These are phyloP conservation scores for Pterois miles DNA, from an alignment of 2,797 vertebrate species.

Conservation along the genomic window DNA sequence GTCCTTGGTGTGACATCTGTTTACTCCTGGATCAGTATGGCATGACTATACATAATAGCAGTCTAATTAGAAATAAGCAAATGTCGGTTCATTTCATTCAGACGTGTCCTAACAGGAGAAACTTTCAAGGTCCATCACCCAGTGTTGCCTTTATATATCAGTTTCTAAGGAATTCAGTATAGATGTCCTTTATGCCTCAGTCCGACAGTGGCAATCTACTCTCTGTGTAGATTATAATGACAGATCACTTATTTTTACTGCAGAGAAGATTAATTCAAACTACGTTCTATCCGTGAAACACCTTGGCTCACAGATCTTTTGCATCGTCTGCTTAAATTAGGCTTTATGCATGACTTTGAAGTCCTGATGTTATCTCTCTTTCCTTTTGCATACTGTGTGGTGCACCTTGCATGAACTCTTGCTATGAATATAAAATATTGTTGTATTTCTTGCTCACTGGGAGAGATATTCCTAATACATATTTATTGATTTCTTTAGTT, in stretches of 20 bases:
- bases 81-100: constrained; percentile 17
- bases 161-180: constrained; percentile 4
- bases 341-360: constrained; percentile 57
- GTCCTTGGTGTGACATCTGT: constrained; percentile 59
- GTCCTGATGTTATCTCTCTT: constrained; percentile 42
- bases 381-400: constrained; percentile 38
- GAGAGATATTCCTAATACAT: constrained; percentile 7
- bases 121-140: constrained; percentile 40
- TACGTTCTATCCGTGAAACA: constrained; percentile 38
- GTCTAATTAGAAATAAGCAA: constrained; percentile 25
- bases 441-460: not conserved
- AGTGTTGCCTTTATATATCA: constrained; percentile 13
- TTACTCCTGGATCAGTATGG: constrained; percentile 42
- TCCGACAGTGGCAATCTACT: constrained; percentile 45
- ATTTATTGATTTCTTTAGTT: not conserved
- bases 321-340: constrained; percentile 55
- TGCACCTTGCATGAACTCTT: constrained; percentile 44
- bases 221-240: constrained; percentile 55
- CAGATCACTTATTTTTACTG: constrained; percentile 53
- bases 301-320: constrained; percentile 49
- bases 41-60: constrained; percentile 1
- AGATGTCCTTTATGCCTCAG: constrained; percentile 3
- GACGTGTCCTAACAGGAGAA: not conserved
- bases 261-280: constrained; percentile 54
- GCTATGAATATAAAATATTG: constrained; percentile 19